These are phyloP conservation scores for Euzophera pinguis DNA, from an alignment of 2,888 invertebrate genomes.

Conservation along the genomic window DNA sequence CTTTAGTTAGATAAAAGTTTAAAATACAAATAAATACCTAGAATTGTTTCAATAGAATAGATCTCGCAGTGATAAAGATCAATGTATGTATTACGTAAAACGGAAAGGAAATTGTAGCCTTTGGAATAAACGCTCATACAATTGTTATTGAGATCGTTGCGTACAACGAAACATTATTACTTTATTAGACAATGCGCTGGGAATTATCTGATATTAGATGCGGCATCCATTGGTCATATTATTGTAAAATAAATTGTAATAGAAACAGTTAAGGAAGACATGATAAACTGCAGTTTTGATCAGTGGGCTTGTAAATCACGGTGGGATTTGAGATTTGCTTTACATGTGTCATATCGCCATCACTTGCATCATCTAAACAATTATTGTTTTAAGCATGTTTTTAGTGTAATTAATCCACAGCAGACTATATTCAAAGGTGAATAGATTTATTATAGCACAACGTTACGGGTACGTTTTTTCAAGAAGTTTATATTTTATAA, in stretches of 20 bases:
- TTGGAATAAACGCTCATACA: constrained; percentile 2
- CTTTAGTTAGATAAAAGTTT: background rate
- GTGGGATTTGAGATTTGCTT: too few species aligned
- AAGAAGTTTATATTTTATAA: too few species aligned
- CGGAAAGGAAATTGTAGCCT: constrained; percentile 5
- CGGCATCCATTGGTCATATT: background rate
- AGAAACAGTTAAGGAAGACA: background rate
- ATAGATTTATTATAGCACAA: too few species aligned
- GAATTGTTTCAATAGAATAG: background rate
- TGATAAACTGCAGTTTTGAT: background rate
- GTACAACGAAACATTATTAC: constrained; percentile 12
- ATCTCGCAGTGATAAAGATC: background rate
- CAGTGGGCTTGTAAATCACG: background rate
- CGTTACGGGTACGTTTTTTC: too few species aligned
- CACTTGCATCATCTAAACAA: too few species aligned
- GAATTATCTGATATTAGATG: constrained; percentile 2
- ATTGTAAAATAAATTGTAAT: background rate
- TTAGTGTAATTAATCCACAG: too few species aligned
- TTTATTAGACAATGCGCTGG: background rate
- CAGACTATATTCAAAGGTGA: too few species aligned
- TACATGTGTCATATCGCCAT: too few species aligned
- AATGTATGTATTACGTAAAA: constrained; percentile 1
- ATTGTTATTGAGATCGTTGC: constrained; percentile 10
- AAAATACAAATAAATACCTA: background rate
- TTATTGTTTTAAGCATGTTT: too few species aligned